Percentiles rank a stretch among this genome's conserved stretches.
phyloP scores from a whole-genome alignment of 2,113 vertebrate genomes.

The Epinephelus cyanopodus region DNA sequence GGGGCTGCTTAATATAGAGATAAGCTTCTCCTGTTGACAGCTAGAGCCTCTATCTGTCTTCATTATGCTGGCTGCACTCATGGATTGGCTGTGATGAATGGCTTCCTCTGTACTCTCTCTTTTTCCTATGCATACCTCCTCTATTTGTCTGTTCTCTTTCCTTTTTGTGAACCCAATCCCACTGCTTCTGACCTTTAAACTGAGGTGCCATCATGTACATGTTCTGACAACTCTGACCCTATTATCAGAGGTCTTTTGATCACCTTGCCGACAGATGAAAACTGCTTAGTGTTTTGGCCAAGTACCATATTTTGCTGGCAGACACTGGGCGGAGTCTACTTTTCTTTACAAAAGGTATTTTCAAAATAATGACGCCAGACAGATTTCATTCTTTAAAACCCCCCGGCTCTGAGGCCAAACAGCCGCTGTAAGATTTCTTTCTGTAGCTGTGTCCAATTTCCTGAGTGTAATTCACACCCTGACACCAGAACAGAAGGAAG shows the following conservation, averaged over 20 bases:
- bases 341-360: background rate
- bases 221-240: background rate
- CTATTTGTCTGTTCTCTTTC: constrained; percentile 11
- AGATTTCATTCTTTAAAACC: constrained; percentile 13
- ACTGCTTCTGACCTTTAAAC: background rate
- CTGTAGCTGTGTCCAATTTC: constrained; percentile 6
- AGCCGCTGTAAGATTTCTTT: background rate
- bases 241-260: background rate
- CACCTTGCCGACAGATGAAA: background rate
- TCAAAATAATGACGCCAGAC: background rate
- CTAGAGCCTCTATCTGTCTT: constrained; percentile 61
- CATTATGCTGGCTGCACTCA: constrained; percentile 60
- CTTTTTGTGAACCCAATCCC: background rate
- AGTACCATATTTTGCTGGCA: background rate
- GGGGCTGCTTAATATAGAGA: constrained; percentile 61
- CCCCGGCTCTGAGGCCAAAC: background rate
- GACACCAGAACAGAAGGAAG: background rate
- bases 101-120: constrained; percentile 38
- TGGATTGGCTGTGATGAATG: constrained; percentile 72
- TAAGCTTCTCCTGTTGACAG: constrained; percentile 52
- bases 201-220: background rate
- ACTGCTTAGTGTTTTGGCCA: background rate
- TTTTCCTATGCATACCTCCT: background rate
- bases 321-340: background rate
- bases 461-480: constrained; percentile 3